These are phyloP conservation scores for Toxotes lorentzi DNA, from an alignment of 2,797 vertebrate genomes.

Conservation along the genomic window DNA sequence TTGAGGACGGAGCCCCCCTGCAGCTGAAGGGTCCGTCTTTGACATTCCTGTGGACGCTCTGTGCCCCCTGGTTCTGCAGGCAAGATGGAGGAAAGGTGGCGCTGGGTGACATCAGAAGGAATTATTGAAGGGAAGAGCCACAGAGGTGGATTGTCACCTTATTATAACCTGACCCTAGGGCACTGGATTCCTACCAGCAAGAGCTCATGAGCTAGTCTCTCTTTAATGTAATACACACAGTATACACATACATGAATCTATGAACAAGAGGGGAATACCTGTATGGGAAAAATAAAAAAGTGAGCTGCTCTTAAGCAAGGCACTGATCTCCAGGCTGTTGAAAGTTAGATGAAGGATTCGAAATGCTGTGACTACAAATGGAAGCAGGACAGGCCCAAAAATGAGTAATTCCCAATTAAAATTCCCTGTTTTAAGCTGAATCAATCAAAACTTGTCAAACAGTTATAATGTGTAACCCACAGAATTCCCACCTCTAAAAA, in stretches of 20 bases:
- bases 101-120: slow-evolving; percentile 69
- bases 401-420: not conserved
- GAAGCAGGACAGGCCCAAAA: not conserved
- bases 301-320: slow-evolving; percentile 45
- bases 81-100: slow-evolving; percentile 53
- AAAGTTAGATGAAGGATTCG: slow-evolving; percentile 1
- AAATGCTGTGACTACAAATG: not conserved
- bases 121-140: slow-evolving; percentile 77
- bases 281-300: slow-evolving; percentile 28
- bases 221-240: slow-evolving; percentile 23
- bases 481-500: not conserved
- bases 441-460: not conserved
- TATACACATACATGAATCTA: slow-evolving; percentile 10
- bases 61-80: slow-evolving; percentile 39
- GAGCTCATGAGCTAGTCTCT: slow-evolving; percentile 59
- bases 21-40: slow-evolving; percentile 61
- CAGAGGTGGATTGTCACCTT: slow-evolving; percentile 75
- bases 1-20: slow-evolving; percentile 51
- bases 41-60: slow-evolving; percentile 64
- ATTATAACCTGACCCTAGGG: slow-evolving; percentile 81
- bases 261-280: slow-evolving; percentile 3
- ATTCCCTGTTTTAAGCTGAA: not conserved
- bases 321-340: slow-evolving; percentile 22
- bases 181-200: slow-evolving; percentile 39
- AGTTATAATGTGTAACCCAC: not conserved